Evolutionary conservation across 2,113 vertebrate genomes (phyloP).

Genomic region (Spermophilus dauricus): DNA sequence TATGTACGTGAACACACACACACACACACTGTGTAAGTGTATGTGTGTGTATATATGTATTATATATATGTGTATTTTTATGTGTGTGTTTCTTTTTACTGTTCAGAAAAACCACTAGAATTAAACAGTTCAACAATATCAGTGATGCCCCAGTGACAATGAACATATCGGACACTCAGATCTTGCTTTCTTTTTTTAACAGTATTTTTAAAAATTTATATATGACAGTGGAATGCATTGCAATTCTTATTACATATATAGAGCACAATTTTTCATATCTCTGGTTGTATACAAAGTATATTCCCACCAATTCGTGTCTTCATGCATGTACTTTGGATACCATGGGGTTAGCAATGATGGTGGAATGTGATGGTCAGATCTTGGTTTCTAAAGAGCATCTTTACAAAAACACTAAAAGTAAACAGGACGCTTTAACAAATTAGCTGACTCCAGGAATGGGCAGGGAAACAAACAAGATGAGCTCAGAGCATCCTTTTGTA

Average conservation of each 20-base stretch:
- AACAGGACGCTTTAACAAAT: neutral
- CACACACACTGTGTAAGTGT: no score
- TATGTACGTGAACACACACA: no score
- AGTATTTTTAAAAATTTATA: no score
- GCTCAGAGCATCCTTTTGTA: neutral
- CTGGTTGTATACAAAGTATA: no score
- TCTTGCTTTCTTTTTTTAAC: neutral
- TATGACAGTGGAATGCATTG: no score
- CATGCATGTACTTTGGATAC: no score
- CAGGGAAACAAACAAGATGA: neutral
- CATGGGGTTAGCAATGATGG: no score
- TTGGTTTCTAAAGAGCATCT: neutral
- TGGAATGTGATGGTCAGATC: neutral
- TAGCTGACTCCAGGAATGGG: neutral
- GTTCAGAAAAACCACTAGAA: conserved; percentile 89
- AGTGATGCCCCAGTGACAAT: neutral
- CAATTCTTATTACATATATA: no score
- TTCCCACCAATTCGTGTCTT: no score
- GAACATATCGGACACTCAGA: neutral
- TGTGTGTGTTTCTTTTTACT: conserved; percentile 62
- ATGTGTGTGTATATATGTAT: no score
- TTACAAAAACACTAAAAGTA: neutral
- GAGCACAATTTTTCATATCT: no score
- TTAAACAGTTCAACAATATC: conserved; percentile 88
- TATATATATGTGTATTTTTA: no score